Evolutionary conservation across 1,140 invertebrate species (phyloP), one percentile per base, ranked within the genome.

Genomic region (Himalopsyche phryganea): DNA sequence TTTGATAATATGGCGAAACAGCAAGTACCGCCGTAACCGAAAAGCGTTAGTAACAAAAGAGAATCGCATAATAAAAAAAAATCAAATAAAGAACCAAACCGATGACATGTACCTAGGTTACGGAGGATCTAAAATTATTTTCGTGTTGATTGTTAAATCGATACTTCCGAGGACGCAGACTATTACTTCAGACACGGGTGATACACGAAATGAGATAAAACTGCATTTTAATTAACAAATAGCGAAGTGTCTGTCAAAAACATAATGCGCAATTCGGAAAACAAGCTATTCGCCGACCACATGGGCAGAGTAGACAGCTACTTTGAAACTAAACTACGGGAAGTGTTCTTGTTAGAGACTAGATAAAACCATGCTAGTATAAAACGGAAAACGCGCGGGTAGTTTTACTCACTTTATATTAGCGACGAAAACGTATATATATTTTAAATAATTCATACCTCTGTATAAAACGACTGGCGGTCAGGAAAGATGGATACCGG

Each of bases 191-290:
- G 20, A 5, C n/a, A 11, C 1, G n/a, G 6, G n/a, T 18, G 20
- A 7, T 6, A 18, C 5, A n/a, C 6, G 17, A 49, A 51, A 20
- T 55, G 11, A 19, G 38, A 14, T 38, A 17, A 33, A 33, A 36
- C 18, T 10, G 41, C 41, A 42, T 15, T 45, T 61, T 38, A 45
- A 63, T 40, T 32, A 47, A 40, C 20, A 35, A 38, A 57, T 49
- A 35, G 28, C 10, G 14, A 28, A 38, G 28, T 49, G 38, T 49
- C 54, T 49, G 38, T 57, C 46, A 59, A 59, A 59, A 59, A 59
- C 50, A 52, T 59, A 59, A 59, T 59, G 57, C 57, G 57, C 49
- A 59, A 51, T 59, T 59, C 50, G 50, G 49, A 53, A 58, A 52
- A 52, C 50, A 51, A 49, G 49, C 32, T 32, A 45, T 33, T 17